These are phyloP conservation scores for Nylanderia fulva DNA, from an alignment of 1,140 invertebrate species.

Conservation along the genomic window DNA sequence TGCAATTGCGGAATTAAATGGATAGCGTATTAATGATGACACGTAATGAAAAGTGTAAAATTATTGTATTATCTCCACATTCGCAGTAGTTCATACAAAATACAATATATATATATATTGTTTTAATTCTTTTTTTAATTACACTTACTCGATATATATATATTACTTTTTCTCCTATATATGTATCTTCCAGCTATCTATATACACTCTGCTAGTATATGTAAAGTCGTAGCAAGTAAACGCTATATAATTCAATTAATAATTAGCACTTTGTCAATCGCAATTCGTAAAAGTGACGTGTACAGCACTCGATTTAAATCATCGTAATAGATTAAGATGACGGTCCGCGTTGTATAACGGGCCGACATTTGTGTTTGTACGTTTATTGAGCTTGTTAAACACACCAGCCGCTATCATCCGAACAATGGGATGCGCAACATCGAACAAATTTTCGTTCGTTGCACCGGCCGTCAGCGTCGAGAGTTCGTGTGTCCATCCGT, in stretches of 20 bases:
- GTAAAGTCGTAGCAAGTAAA: slow-evolving; percentile 24
- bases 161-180: slow-evolving; percentile 22
- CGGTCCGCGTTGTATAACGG: background rate
- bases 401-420: slow-evolving; percentile 63
- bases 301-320: slow-evolving; percentile 3
- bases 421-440: slow-evolving; percentile 61
- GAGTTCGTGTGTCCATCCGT: slow-evolving; percentile 55
- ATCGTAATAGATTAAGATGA: background rate
- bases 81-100: slow-evolving; percentile 66
- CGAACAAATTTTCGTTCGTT: slow-evolving; percentile 60
- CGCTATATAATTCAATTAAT: slow-evolving; percentile 10
- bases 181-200: slow-evolving; percentile 17
- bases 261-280: slow-evolving; percentile 11
- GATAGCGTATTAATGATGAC: slow-evolving; percentile 33
- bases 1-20: slow-evolving; percentile 3
- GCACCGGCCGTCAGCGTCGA: slow-evolving; percentile 48
- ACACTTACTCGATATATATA: background rate
- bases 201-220: background rate
- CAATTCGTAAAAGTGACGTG: slow-evolving; percentile 22
- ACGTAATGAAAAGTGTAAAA: slow-evolving; percentile 63
- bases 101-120: slow-evolving; percentile 37
- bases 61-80: slow-evolving; percentile 63
- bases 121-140: too few species aligned
- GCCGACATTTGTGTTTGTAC: slow-evolving; percentile 31
- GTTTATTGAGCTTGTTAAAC: slow-evolving; percentile 53